A percentile compares a stretch with the other conserved stretches of the same genome.
phyloP scores from a whole-genome alignment of 2,113 vertebrate genomes.

The Semnornis frantzii region DNA sequence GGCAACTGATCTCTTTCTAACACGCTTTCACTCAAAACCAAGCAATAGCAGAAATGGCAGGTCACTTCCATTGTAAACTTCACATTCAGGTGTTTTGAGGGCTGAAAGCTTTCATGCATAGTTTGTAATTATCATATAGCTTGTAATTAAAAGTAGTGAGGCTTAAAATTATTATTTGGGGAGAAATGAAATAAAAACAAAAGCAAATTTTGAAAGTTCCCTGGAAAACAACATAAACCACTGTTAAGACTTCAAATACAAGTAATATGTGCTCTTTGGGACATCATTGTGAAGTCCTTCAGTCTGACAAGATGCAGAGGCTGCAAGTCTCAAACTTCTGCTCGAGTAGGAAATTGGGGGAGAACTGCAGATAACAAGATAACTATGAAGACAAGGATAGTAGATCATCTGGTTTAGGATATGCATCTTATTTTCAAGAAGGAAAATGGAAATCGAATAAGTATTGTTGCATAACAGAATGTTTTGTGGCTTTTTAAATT shows the following conservation, averaged over 20 bases:
- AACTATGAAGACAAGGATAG: background rate
- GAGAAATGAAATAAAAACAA: background rate
- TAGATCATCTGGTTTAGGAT: background rate
- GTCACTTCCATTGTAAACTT: background rate
- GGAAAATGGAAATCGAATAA: background rate
- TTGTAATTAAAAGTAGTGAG: background rate
- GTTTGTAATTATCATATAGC: background rate
- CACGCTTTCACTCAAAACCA: background rate
- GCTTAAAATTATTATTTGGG: background rate
- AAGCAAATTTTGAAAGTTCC: background rate
- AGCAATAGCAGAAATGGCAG: background rate
- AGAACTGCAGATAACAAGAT: background rate
- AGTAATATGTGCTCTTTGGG: background rate
- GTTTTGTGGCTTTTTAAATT: background rate
- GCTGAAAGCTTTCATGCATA: background rate
- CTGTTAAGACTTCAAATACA: background rate
- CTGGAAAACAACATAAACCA: background rate
- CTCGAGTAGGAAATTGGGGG: background rate
- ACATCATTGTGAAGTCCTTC: background rate
- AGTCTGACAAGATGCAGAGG: background rate
- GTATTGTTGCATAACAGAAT: background rate
- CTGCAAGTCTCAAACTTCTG: background rate
- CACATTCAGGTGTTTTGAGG: background rate
- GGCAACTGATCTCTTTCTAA: background rate
- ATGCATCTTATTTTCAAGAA: background rate